Evolutionary conservation across 2,888 invertebrate genomes (phyloP).

Genomic region (Xylota sylvarum): DNA sequence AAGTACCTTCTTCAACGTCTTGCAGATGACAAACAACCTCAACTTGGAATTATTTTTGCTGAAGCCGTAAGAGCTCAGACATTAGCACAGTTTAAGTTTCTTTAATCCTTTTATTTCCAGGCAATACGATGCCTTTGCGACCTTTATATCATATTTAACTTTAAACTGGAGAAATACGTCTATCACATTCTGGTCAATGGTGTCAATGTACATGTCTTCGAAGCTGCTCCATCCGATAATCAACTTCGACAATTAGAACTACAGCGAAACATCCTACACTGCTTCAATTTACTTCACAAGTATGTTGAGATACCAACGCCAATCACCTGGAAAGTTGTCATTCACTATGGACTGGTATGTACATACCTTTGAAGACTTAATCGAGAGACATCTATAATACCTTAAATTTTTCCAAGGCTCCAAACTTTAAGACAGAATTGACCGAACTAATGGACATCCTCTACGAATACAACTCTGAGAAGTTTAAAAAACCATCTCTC

Average conservation of each 20-base stretch:
- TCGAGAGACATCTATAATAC: not conserved
- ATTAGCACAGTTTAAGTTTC: not conserved
- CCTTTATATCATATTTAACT: constrained; percentile 46
- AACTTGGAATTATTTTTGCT: constrained; percentile 17
- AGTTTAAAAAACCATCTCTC: constrained; percentile 35
- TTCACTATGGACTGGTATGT: constrained; percentile 57
- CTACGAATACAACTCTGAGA: constrained; percentile 60
- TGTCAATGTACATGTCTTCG: constrained; percentile 47
- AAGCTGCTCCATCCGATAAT: not conserved
- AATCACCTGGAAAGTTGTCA: constrained; percentile 54
- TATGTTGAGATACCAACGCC: constrained; percentile 60
- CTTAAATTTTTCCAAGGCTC: constrained; percentile 3
- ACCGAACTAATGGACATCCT: constrained; percentile 57
- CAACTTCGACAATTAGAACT: constrained; percentile 32
- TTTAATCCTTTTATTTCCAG: constrained; percentile 10
- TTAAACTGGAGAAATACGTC: constrained; percentile 42
- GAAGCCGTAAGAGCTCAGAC: constrained; percentile 41
- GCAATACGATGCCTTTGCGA: constrained; percentile 49
- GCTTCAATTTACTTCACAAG: constrained; percentile 54
- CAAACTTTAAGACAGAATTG: constrained; percentile 34
- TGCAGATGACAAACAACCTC: constrained; percentile 16
- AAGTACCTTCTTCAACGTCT: constrained; percentile 41
- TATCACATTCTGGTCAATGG: constrained; percentile 53
- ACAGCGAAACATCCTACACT: constrained; percentile 38
- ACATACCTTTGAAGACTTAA: not conserved